phyloP scores from a whole-genome alignment of 2,888 invertebrate species.

The Alentia gelatinosa region DNA sequence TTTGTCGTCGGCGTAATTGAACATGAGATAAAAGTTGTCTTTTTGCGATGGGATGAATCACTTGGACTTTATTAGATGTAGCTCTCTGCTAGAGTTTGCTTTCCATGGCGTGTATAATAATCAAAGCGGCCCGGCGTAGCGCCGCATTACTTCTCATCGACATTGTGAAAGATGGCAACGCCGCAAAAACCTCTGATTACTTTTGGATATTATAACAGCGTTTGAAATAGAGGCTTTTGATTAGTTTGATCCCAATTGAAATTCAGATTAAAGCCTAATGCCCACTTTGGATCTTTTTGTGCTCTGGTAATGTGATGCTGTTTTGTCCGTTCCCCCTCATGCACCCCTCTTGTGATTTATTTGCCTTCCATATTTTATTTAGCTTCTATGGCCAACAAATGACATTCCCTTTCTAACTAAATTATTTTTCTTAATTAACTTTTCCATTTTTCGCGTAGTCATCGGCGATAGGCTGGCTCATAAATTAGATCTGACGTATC shows the following conservation, averaged over 20 bases:
- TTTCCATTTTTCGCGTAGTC: background rate
- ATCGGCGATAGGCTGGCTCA: background rate
- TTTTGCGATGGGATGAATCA: slow-evolving; percentile 23
- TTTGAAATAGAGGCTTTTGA: slow-evolving; percentile 28
- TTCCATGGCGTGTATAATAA: background rate
- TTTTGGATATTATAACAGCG: slow-evolving; percentile 38
- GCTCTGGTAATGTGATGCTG: background rate
- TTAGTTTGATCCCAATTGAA: slow-evolving; percentile 21
- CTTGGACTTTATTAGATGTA: background rate
- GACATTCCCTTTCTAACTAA: slow-evolving; percentile 35
- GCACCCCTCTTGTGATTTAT: background rate
- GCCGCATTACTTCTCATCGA: background rate
- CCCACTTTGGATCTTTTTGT: background rate
- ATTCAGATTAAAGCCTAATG: slow-evolving; percentile 26
- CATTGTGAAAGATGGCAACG: background rate
- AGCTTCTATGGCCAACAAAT: background rate
- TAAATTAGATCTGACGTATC: background rate
- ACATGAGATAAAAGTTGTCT: slow-evolving; percentile 46
- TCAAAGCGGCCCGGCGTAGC: background rate
- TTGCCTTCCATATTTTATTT: slow-evolving; percentile 22
- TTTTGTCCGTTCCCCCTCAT: background rate
- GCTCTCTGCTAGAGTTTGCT: background rate
- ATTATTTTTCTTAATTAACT: slow-evolving; percentile 40
- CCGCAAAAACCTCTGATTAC: background rate
- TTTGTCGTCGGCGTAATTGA: slow-evolving; percentile 42